Base-by-base conservation (phyloP, 2,888 invertebrate genomes). In the Ditylenchus weischeri region DNA sequence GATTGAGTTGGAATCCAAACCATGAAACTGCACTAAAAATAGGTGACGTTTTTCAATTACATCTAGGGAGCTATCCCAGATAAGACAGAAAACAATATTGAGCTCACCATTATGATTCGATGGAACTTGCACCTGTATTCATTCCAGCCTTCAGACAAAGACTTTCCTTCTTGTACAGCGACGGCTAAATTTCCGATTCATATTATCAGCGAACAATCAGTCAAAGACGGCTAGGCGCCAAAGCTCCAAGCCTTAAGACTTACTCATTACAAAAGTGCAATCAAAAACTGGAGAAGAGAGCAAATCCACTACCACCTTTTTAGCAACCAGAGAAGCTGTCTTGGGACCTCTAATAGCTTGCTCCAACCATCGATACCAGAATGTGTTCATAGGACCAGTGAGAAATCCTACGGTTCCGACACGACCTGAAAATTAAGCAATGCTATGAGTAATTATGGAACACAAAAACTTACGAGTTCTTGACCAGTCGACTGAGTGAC, bases 331-430 rank as follows among this genome's bases (percentile, higher is more conserved):
- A 6, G 13, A 23, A n/a, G 13, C 19, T 7, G 51, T 21, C 13
- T 21, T 23, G 6, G 51, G 51, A 51, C 51, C 51, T 21, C 19
- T 7, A 51, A 51, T 23, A 13, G 23, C 51, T 21, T 23, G 51
- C 19, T 51, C 51, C 19, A 51, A 23, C 19, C 23, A 51, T 51
- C 51, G 51, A 51, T 51, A 51, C 51, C 51, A 51, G 51, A 51
- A 54, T 54, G 54, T 54, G 29, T 54, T 54, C 54, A 54, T 54
- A 10, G 54, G 54, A 29, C 54, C 54, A 23, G 54, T 54, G 54
- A 54, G 21, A 13, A 54, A 29, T 15, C 54, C 13, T 23, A 54
- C 54, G 2, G 54, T 23, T n/a, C 7, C 54, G 6, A 54, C 54
- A 29, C 54, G 54, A 11, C 43, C 43, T 43, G 43, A 8, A 43